A percentile compares a stretch with the other conserved stretches of the same genome.
Conservation (phyloP, 2,888 invertebrate species). For the Dryococelus australis region DNA sequence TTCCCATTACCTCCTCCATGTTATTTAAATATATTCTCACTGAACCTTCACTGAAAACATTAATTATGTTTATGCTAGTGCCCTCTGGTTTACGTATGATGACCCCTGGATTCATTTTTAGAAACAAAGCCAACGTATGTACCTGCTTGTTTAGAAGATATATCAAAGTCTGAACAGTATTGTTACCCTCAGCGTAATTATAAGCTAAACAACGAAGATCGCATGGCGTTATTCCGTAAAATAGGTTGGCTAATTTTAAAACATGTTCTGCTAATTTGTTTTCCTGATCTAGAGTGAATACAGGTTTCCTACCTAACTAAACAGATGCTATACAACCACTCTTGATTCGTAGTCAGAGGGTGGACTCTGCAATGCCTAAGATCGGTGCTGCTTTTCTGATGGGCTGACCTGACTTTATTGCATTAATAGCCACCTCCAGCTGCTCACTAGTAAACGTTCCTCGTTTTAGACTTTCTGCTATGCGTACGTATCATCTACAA, state of each 20-base stretch:
- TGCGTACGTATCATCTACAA: constrained; percentile 22
- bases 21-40: not conserved
- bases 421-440: constrained; percentile 17
- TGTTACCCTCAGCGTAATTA: not conserved
- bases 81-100: not conserved
- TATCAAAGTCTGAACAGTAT: not conserved
- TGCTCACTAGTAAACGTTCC: constrained; percentile 17
- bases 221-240: not conserved
- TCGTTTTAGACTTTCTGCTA: not conserved
- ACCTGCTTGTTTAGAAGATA: not conserved
- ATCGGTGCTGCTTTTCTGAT: constrained; percentile 21
- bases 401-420: not conserved
- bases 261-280: not conserved
- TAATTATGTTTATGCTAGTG: not conserved
- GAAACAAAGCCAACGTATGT: not conserved
- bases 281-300: not conserved
- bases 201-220: not conserved
- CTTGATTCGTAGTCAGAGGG: constrained; percentile 16
- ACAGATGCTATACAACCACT: not conserved
- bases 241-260: not conserved
- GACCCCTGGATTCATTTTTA: not conserved
- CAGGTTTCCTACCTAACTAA: not conserved
- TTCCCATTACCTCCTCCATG: not conserved
- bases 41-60: not conserved
- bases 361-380: constrained; percentile 28